Evolutionary conservation across 2,888 invertebrate species (phyloP).

Genomic region (Plagodis pulveraria): DNA sequence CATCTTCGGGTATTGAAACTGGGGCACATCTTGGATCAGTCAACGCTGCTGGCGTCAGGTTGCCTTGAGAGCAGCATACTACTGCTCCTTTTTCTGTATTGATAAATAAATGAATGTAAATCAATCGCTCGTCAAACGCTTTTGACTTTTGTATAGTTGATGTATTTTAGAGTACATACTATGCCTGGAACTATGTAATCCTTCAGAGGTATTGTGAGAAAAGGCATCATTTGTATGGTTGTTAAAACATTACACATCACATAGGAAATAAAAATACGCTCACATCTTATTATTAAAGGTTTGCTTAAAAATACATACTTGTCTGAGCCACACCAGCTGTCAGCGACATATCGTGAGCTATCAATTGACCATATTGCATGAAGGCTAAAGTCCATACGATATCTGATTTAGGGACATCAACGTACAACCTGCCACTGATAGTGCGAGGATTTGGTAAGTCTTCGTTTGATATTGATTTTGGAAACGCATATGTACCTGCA

Average conservation of each 20-base stretch:
- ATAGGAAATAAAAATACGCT: too few relatives aligned
- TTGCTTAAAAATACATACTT: conserved; percentile 16
- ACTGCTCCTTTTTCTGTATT: conserved; percentile 11
- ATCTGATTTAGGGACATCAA: conserved; percentile 14
- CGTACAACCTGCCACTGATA: conserved; percentile 16
- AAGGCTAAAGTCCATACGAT: conserved; percentile 12
- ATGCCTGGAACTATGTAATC: too few relatives aligned
- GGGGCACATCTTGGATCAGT: conserved; percentile 30
- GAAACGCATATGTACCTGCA: conserved; percentile 25
- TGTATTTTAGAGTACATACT: too few relatives aligned
- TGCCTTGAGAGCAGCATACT: conserved; percentile 28
- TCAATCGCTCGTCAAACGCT: too few relatives aligned
- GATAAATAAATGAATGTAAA: too few relatives aligned
- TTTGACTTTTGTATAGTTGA: too few relatives aligned
- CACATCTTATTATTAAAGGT: too few relatives aligned
- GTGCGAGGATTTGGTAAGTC: conserved; percentile 23
- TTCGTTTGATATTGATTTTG: conserved; percentile 15
- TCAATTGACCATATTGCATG: conserved; percentile 33
- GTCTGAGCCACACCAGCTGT: conserved; percentile 25
- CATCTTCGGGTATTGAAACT: conserved; percentile 25
- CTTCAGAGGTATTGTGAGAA: too few relatives aligned
- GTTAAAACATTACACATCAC: too few relatives aligned
- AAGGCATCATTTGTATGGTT: too few relatives aligned
- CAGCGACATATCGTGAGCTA: conserved; percentile 37
- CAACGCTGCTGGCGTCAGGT: conserved; percentile 8